Evolutionary conservation across 2,113 vertebrate species (phyloP), one percentile per base, ranked within the genome.

Genomic region (Odocoileus virginianus): DNA sequence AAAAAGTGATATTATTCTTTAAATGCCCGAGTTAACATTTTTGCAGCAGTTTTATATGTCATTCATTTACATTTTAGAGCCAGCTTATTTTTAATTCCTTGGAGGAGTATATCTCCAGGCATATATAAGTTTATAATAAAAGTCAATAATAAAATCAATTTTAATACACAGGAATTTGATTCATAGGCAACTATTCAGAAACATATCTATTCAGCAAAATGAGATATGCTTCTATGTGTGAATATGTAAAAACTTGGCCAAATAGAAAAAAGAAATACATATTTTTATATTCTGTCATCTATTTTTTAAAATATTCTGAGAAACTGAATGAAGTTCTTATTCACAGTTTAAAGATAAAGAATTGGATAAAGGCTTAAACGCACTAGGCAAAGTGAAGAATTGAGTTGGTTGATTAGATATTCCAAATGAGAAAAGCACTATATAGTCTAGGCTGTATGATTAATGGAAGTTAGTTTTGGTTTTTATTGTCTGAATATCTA

Each of bases 121-220:
- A 92, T 76, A 85, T 87, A 52, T 95, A 61, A 67, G 54, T 95
- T 43, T 89, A 95, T 91, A 93, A 96, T 95, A 43, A 87, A 98
- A 95, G 27, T 21, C 90, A 96, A 90, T 93, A 90, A 67, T 40
- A 94, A 94, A 94, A 96, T 97, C 89, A 96, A 97, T 97, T 98
- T 94, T 89, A 96, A 95, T 95, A 79, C 11, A 47, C 58, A 71
- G 6, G 2, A 88, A 82, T 86, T 94, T 93, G 54, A 96, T 95
- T 97, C 96, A 89, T 87, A 95, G 71, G 55, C 52, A 87, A 60
- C 9, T 57, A 6, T 83, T 86, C 50, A 78, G 40, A 94, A 97
- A 95, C 21, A 58, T 87, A 96, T 55, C 19, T 58, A 71, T 82
- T 87, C 33, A 89, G 25, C 36, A 86, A 89, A 91, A 52, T 95